Conservation (phyloP, 2,797 vertebrate genomes). For the Scomberomorus guttatus region DNA sequence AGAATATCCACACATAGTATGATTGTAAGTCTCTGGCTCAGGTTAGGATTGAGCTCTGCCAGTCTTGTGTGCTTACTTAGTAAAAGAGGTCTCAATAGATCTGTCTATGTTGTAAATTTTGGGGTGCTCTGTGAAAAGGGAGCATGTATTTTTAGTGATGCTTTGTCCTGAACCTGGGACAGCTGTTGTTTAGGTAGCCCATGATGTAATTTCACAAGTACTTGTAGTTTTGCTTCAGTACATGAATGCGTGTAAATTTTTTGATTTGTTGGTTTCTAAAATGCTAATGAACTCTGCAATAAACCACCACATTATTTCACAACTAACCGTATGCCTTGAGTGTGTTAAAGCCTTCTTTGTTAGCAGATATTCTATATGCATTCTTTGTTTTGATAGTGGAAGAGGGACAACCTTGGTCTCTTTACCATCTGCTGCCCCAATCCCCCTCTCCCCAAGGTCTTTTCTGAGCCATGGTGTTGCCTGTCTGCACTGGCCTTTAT, state of each 20-base stretch:
- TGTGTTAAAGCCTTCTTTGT: neutral
- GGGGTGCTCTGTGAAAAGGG: neutral
- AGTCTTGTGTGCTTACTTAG: neutral
- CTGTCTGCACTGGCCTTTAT: constrained; percentile 95
- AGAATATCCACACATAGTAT: too few relatives aligned
- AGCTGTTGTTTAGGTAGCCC: neutral
- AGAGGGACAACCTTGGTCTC: constrained; percentile 76
- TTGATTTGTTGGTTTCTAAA: constrained; percentile 9
- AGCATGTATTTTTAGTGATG: constrained; percentile 70
- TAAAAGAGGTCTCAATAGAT: neutral
- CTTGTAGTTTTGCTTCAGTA: neutral
- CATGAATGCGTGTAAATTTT: neutral
- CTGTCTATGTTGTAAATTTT: neutral
- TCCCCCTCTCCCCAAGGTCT: constrained; percentile 34
- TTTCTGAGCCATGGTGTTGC: constrained; percentile 95
- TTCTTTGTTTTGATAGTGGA: constrained; percentile 53
- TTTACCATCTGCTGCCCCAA: constrained; percentile 56
- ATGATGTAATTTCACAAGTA: neutral
- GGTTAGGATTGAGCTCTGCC: too few relatives aligned
- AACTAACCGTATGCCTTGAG: neutral
- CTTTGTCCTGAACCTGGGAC: neutral
- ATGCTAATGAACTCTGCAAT: neutral
- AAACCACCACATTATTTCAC: neutral
- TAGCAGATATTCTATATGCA: neutral
- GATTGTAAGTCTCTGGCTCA: neutral